A percentile compares a stretch with the other conserved stretches of the same genome.
These are phyloP conservation scores for Crocidura indochinensis DNA, from an alignment of 2,797 vertebrate genomes.

Conservation along the genomic window DNA sequence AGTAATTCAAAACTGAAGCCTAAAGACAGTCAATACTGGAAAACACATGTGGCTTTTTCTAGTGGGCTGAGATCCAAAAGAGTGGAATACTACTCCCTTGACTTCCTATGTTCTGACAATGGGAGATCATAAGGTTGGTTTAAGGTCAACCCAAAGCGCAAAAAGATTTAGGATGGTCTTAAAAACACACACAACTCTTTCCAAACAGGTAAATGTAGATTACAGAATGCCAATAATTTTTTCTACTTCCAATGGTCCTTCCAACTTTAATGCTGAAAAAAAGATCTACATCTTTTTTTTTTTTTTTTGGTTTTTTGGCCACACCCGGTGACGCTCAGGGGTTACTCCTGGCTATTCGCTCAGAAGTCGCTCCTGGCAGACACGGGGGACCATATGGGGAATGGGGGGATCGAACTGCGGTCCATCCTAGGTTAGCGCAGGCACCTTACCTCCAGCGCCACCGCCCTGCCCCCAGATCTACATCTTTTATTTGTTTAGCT, in stretches of 20 bases:
- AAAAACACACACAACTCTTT: neutral
- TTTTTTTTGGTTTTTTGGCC: too few relatives aligned
- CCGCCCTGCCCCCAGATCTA: too few relatives aligned
- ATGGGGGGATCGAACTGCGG: too few relatives aligned
- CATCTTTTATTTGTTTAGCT: constrained; percentile 8
- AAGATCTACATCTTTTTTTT: constrained; percentile 54
- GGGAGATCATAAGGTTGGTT: constrained; percentile 71
- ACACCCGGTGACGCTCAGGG: too few relatives aligned
- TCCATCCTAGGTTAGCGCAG: too few relatives aligned
- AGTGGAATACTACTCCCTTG: constrained; percentile 59
- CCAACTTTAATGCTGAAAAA: neutral
- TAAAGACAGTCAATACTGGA: constrained; percentile 16
- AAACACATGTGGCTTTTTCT: constrained; percentile 49
- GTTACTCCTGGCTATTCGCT: too few relatives aligned
- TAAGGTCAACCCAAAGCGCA: constrained; percentile 47
- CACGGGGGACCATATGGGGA: too few relatives aligned
- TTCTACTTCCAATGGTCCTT: neutral
- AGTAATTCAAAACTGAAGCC: constrained; percentile 69
- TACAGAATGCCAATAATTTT: neutral
- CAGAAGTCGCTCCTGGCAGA: too few relatives aligned
- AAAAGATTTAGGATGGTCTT: constrained; percentile 22
- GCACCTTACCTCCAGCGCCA: too few relatives aligned
- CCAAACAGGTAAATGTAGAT: constrained; percentile 10
- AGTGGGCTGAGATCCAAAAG: constrained; percentile 49
- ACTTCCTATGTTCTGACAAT: constrained; percentile 59